Evolutionary conservation across 2,888 invertebrate species (phyloP), one percentile per base, ranked within the genome.

Genomic region (Metopia argyrocephala): DNA sequence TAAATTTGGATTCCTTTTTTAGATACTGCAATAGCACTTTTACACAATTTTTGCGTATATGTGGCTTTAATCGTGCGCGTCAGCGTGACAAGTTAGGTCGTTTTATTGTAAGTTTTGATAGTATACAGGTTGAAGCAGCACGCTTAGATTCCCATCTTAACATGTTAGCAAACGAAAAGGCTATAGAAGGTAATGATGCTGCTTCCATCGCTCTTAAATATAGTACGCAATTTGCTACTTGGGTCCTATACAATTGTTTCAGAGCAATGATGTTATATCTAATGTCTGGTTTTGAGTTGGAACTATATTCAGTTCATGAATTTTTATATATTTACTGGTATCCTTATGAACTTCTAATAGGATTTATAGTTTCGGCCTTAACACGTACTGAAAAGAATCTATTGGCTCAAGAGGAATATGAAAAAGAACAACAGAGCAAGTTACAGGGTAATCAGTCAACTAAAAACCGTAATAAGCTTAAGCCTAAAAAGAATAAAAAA

Each of bases 251-350:
- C 91, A 97, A 98, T 90, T 97, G 97, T 57, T 92, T 98, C 62
- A 92, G 95, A 56, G 94, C 97, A 38, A 98, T 98, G 97, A 95
- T 97, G 86, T 95, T 97, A 88, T 98, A 97, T 90, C 92, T 98
- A 46, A 93, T 98, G 85, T 95, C 97, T 23, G 98, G 98, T 0
- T 96, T 99, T 86, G 98, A 98, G 89, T 92, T 99, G 70, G 98
- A 99, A 90, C 91, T 99, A 38, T 99, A 98, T 91, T 97, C 97
- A 76, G 94, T 96, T 25, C 98, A 98, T 89, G 99, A 99, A 91
- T 98, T 96, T 90, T 95, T 97, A 86, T 98, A 98, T 89, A 96
- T 98, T 85, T 99, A 95, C 91, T 98, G 97, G 97, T 97, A 98
- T 90, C 92, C 98, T 27, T 97, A 97, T 90, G 98, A 98, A 91